Evolutionary conservation across 2,113 vertebrate genomes (phyloP).

Genomic region (Condylura cristata): DNA sequence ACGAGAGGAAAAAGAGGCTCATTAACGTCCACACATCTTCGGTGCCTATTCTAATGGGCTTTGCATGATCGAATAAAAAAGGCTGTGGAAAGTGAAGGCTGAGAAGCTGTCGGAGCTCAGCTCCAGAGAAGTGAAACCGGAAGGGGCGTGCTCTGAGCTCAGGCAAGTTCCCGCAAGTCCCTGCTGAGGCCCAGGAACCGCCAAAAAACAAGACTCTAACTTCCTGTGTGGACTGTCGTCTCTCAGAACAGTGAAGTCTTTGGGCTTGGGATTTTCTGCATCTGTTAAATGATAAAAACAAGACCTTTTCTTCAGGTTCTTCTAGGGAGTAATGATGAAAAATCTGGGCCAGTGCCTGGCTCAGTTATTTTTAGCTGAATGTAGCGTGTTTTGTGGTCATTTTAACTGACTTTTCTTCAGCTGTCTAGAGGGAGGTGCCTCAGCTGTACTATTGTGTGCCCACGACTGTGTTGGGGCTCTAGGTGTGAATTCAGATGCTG

Average conservation of each 20-base stretch:
- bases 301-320: not conserved
- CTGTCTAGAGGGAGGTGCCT: not conserved
- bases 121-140: too few relatives aligned
- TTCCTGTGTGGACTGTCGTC: not conserved
- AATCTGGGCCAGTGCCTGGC: not conserved
- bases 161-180: too few relatives aligned
- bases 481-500: not conserved
- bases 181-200: not conserved
- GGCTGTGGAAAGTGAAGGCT: not conserved
- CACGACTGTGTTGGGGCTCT: not conserved
- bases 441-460: not conserved
- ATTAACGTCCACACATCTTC: not conserved
- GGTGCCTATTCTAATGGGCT: not conserved
- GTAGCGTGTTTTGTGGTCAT: not conserved
- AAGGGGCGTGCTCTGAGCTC: too few relatives aligned
- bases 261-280: not conserved
- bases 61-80: not conserved
- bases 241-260: not conserved
- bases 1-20: not conserved
- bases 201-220: not conserved
- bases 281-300: not conserved
- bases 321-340: not conserved
- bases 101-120: too few relatives aligned
- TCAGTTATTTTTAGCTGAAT: not conserved
- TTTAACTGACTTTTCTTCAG: not conserved